Conservation (phyloP, 2,113 vertebrate genomes). For the Uropsilus gracilis region DNA sequence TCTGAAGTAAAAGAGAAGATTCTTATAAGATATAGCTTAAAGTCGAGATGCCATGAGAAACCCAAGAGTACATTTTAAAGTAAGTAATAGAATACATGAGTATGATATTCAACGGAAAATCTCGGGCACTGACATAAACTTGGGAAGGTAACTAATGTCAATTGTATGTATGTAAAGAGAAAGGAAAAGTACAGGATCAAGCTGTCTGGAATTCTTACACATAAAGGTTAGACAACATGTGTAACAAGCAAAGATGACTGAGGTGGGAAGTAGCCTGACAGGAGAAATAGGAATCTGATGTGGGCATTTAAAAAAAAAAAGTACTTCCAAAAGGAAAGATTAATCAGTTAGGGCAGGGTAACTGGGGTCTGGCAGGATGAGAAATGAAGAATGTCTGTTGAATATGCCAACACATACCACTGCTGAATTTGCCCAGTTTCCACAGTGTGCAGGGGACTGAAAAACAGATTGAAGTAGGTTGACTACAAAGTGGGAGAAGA, state of each 20-base stretch:
- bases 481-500: neutral
- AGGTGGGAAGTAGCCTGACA: neutral
- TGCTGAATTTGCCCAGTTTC: neutral
- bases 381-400: neutral
- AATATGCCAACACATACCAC: neutral
- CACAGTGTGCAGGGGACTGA: neutral
- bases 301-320: neutral
- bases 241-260: neutral
- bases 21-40: neutral
- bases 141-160: neutral
- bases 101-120: constrained; percentile 22
- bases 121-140: constrained; percentile 2
- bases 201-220: neutral
- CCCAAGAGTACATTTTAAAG: neutral
- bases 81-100: neutral
- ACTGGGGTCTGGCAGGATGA: neutral
- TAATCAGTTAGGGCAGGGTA: neutral
- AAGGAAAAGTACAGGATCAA: neutral
- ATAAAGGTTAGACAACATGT: neutral
- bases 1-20: neutral
- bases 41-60: constrained; percentile 27
- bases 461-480: neutral
- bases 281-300: neutral
- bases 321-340: neutral
- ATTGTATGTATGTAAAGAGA: neutral